These are phyloP conservation scores for Megalurothrips usitatus DNA, from an alignment of 2,888 invertebrate species.

Conservation along the genomic window DNA sequence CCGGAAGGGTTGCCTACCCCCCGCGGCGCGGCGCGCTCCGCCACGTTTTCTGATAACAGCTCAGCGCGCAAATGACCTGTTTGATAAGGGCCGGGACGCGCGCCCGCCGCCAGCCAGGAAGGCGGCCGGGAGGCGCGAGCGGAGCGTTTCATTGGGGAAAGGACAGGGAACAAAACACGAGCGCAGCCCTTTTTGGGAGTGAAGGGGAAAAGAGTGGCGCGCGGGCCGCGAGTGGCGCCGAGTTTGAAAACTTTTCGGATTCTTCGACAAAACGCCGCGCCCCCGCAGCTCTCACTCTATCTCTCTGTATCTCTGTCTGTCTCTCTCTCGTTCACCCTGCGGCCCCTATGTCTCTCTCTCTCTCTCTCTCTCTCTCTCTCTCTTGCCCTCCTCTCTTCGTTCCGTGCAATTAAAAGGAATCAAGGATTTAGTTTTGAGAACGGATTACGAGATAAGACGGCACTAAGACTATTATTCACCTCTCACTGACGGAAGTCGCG, in stretches of 20 bases:
- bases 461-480: not conserved
- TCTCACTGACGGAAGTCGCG: not conserved
- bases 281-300: not conserved
- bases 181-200: not conserved
- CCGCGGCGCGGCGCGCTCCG: too few species aligned
- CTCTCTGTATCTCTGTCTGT: not conserved
- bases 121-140: not conserved
- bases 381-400: not conserved
- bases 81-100: too few species aligned
- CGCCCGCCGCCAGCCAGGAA: too few species aligned
- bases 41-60: not conserved
- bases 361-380: not conserved
- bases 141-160: too few species aligned
- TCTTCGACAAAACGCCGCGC: slow-evolving; percentile 13
- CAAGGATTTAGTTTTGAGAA: slow-evolving; percentile 11
- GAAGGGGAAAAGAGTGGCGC: not conserved
- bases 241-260: slow-evolving; percentile 23
- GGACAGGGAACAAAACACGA: not conserved
- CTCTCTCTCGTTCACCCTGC: not conserved
- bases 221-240: too few species aligned
- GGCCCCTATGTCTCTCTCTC: not conserved
- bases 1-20: not conserved
- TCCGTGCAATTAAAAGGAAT: slow-evolving; percentile 10
- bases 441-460: slow-evolving; percentile 19
- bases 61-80: not conserved